Evolutionary conservation across 2,797 vertebrate genomes (phyloP).

Genomic region (Enteromius radiatus): DNA sequence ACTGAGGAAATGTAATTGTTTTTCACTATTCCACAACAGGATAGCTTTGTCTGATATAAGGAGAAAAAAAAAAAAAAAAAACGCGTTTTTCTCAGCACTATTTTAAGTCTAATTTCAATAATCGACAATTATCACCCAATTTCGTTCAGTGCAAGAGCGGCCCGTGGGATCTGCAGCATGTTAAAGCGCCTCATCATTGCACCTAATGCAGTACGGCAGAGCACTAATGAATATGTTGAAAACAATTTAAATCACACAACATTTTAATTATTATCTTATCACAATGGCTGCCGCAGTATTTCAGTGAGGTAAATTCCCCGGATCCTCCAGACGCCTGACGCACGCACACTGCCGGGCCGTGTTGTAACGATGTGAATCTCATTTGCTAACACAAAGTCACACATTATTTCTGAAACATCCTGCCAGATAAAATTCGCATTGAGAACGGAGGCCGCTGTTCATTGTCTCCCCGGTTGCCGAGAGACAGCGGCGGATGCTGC

Average conservation of each 20-base stretch:
- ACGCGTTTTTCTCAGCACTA: background rate
- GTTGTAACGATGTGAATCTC: conserved; percentile 23
- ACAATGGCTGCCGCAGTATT: conserved; percentile 9
- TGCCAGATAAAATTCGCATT: conserved; percentile 25
- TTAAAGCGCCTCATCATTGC: conserved; percentile 26
- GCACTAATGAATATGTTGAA: conserved; percentile 39
- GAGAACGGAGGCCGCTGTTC: conserved; percentile 40
- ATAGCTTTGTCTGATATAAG: background rate
- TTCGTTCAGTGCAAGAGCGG: background rate
- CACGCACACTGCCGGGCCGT: background rate
- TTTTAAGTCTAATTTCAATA: conserved; percentile 31
- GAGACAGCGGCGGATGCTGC: conserved; percentile 56
- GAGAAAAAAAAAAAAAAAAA: background rate
- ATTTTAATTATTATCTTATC: conserved; percentile 37
- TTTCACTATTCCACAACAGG: background rate
- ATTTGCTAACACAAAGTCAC: conserved; percentile 44
- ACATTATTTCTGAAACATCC: conserved; percentile 45
- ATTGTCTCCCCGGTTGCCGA: conserved; percentile 60
- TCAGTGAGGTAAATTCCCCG: background rate
- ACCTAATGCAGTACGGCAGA: conserved; percentile 36
- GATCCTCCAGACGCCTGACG: background rate
- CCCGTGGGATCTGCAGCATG: conserved; percentile 10
- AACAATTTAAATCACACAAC: conserved; percentile 40
- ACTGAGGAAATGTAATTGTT: background rate
- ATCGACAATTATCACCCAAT: conserved; percentile 32